Evolutionary conservation across 2,113 vertebrate genomes (phyloP).

Genomic region (Dolichallabes microphthalmus): DNA sequence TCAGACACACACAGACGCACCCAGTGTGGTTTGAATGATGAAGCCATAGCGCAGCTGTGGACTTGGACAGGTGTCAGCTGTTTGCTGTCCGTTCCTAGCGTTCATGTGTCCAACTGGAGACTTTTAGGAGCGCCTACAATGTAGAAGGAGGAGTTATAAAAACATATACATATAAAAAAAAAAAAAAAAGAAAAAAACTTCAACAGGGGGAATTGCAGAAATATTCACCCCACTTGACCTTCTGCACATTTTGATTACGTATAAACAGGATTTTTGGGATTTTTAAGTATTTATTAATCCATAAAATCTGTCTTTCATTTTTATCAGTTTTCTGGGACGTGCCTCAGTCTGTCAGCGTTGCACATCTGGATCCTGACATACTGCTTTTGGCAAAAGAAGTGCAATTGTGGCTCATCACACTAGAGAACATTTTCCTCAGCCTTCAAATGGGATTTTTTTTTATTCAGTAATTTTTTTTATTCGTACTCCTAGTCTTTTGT

Average conservation of each 20-base stretch:
- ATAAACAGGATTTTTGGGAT: background rate
- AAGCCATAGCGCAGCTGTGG: slow-evolving; percentile 36
- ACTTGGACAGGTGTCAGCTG: slow-evolving; percentile 56
- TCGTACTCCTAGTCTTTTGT: background rate
- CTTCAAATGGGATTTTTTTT: background rate
- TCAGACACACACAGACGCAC: slow-evolving; percentile 37
- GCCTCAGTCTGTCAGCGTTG: background rate
- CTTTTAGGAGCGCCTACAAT: background rate
- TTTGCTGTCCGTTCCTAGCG: slow-evolving; percentile 8
- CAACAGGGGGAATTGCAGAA: background rate
- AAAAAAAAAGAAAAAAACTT: too few species aligned
- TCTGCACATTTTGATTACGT: background rate
- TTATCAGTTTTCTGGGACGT: background rate
- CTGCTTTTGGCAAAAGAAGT: background rate
- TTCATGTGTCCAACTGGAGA: background rate
- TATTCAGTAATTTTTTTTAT: background rate
- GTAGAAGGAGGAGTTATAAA: background rate
- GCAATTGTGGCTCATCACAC: background rate
- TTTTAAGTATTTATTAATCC: too few species aligned
- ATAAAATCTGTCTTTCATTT: too few species aligned
- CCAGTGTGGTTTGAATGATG: slow-evolving; percentile 10
- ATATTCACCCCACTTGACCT: background rate
- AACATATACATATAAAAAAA: too few species aligned
- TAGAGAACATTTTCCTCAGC: background rate
- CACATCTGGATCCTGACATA: background rate